These are phyloP conservation scores for Gasteruption jaculator DNA, from an alignment of 2,888 invertebrate species.

Conservation along the genomic window DNA sequence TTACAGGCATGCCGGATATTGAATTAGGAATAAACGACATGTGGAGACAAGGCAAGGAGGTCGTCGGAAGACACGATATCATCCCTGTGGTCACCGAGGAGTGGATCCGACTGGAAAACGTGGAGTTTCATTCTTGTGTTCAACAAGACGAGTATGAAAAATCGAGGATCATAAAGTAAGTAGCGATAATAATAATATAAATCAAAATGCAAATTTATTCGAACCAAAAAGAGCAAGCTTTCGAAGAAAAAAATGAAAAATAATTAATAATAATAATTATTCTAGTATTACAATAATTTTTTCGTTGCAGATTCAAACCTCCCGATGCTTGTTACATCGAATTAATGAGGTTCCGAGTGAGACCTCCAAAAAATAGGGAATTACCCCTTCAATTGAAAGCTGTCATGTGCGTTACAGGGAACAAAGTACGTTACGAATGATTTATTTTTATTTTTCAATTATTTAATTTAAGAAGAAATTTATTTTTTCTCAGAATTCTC, in stretches of 20 bases:
- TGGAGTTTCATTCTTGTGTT: constrained; percentile 92
- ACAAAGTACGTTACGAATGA: constrained; percentile 58
- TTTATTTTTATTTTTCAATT: background rate
- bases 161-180: constrained; percentile 79
- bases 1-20: constrained; percentile 84
- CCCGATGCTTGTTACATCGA: constrained; percentile 98
- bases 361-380: constrained; percentile 93
- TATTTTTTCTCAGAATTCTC: background rate
- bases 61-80: constrained; percentile 98
- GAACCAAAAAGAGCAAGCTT: constrained; percentile 1
- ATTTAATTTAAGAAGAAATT: constrained; percentile 4
- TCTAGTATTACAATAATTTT: constrained; percentile 26
- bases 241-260: constrained; percentile 7
- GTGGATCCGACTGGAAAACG: constrained; percentile 94
- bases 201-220: constrained; percentile 4
- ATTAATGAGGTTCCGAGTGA: constrained; percentile 89
- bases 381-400: constrained; percentile 93
- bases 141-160: constrained; percentile 86
- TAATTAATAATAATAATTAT: constrained; percentile 11
- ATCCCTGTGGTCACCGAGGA: constrained; percentile 98
- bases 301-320: constrained; percentile 88
- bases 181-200: constrained; percentile 13
- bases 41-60: constrained; percentile 97
- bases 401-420: constrained; percentile 81
- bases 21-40: constrained; percentile 97